These are phyloP conservation scores for Cylindroiulus punctatus DNA, from an alignment of 2,888 invertebrate species.

Conservation along the genomic window DNA sequence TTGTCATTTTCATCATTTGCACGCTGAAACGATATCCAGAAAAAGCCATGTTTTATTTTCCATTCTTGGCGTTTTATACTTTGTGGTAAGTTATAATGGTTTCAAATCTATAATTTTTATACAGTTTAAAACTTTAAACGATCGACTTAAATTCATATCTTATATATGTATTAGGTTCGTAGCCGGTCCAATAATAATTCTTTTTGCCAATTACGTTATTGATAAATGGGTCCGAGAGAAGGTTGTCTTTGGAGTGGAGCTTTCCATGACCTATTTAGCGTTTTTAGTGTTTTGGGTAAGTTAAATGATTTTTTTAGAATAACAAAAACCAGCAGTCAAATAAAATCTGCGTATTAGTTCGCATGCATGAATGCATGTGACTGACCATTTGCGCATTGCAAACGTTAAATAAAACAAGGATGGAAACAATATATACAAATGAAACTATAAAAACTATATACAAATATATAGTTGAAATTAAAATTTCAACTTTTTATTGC, in stretches of 20 bases:
- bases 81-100: conserved; percentile 86
- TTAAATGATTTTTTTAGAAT: conserved; percentile 54
- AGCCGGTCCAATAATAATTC: conserved; percentile 81
- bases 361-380: too few species aligned
- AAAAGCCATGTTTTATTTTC: conserved; percentile 84
- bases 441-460: too few species aligned
- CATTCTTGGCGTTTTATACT: conserved; percentile 83
- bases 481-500: too few species aligned
- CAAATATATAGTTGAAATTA: too few species aligned
- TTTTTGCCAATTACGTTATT: conserved; percentile 81
- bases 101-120: conserved; percentile 78
- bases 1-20: conserved; percentile 75
- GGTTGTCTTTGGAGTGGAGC: conserved; percentile 76
- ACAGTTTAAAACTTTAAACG: too few species aligned
- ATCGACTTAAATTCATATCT: conserved; percentile 67
- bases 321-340: too few species aligned
- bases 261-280: conserved; percentile 75
- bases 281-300: conserved; percentile 77
- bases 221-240: conserved; percentile 84
- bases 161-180: conserved; percentile 72
- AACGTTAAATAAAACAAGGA: too few species aligned
- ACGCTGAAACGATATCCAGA: conserved; percentile 85
- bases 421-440: too few species aligned
- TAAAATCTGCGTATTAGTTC: too few species aligned
- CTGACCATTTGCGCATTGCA: too few species aligned